Percentiles rank a stretch among this genome's conserved stretches.
phyloP scores from a whole-genome alignment of 1,140 invertebrate genomes.

The Oscheius sp. region DNA sequence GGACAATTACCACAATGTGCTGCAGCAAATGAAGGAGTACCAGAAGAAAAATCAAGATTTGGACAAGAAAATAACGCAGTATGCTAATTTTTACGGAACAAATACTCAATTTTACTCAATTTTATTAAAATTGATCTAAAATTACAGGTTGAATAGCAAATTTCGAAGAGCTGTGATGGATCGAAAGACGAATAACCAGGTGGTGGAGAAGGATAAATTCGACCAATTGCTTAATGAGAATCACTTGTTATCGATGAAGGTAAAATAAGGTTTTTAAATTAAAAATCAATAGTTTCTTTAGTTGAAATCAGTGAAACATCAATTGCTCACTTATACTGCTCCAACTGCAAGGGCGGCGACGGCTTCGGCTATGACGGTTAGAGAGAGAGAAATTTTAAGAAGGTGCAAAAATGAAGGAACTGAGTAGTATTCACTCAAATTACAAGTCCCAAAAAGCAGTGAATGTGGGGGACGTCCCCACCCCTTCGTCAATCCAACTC shows the following conservation, averaged over 20 bases:
- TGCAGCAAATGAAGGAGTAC: constrained; percentile 27
- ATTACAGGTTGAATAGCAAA: constrained; percentile 41
- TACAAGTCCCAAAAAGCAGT: too few species aligned
- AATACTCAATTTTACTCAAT: neutral
- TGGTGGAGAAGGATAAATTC: constrained; percentile 24
- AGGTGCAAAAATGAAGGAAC: too few species aligned
- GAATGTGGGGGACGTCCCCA: too few species aligned
- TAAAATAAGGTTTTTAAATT: neutral
- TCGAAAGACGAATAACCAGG: neutral
- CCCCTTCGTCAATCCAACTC: too few species aligned
- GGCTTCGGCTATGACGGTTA: constrained; percentile 44
- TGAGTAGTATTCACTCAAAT: too few species aligned
- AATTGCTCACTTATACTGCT: constrained; percentile 47
- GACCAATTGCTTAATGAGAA: constrained; percentile 48
- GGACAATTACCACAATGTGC: constrained; percentile 39
- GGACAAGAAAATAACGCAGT: constrained; percentile 43
- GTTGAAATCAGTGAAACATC: constrained; percentile 53
- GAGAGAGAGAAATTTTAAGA: too few species aligned
- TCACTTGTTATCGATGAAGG: constrained; percentile 47
- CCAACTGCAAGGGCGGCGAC: constrained; percentile 43
- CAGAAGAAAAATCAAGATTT: constrained; percentile 42
- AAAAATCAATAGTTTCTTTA: neutral
- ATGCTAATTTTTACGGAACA: constrained; percentile 4
- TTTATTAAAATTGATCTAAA: neutral
- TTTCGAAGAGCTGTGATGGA: constrained; percentile 35